Evolutionary conservation across 2,113 vertebrate species (phyloP).

Genomic region (Empidonax traillii): DNA sequence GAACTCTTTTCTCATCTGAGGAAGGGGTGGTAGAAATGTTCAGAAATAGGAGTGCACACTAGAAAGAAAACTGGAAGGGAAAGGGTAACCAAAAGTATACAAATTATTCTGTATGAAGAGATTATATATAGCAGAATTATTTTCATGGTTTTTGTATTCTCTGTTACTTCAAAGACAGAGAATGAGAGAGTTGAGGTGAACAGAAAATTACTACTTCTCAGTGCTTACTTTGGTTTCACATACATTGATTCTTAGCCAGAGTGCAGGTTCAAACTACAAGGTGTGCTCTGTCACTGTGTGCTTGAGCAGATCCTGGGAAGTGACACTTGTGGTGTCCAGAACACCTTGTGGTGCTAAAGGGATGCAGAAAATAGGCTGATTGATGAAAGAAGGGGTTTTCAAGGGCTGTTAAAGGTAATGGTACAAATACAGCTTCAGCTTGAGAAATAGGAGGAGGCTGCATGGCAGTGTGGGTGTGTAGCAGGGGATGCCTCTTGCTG

Average conservation of each 20-base stretch:
- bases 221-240: background rate
- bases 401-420: background rate
- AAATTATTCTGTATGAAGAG: background rate
- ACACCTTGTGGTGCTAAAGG: background rate
- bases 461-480: background rate
- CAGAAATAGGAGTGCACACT: background rate
- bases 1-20: background rate
- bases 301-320: background rate
- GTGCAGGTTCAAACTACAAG: background rate
- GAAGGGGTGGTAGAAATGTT: background rate
- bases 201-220: background rate
- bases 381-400: background rate
- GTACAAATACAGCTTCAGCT: background rate
- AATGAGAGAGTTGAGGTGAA: background rate
- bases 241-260: background rate
- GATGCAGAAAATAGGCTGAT: background rate
- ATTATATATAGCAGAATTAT: background rate
- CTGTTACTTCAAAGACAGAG: background rate
- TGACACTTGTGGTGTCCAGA: background rate
- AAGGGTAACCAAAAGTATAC: background rate
- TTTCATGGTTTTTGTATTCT: background rate
- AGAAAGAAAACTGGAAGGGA: background rate
- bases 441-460: background rate
- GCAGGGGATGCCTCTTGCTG: background rate
- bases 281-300: fast-evolving